phyloP scores from a whole-genome alignment of 2,113 vertebrate genomes.

The Pedionomus torquatus region DNA sequence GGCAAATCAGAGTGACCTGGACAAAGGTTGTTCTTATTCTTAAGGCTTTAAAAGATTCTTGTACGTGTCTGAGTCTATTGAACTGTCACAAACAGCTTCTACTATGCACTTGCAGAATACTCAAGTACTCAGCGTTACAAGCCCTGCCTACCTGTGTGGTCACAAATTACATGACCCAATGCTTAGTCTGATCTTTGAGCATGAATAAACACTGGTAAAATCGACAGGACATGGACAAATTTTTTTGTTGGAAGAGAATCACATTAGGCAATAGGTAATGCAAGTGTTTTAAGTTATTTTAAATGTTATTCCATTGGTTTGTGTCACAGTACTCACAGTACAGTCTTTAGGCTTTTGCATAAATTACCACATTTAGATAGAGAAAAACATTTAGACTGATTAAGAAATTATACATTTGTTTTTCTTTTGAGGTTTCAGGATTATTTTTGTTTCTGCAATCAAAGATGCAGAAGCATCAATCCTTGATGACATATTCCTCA shows the following conservation, averaged over 20 bases:
- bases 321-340: background rate
- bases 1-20: background rate
- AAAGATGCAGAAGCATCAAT: background rate
- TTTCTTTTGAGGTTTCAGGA: background rate
- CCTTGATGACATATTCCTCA: background rate
- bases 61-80: background rate
- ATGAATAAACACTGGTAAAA: background rate
- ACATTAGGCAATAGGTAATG: background rate
- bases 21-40: background rate
- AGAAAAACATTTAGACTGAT: background rate
- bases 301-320: background rate
- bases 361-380: background rate
- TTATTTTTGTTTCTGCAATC: background rate
- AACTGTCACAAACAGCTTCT: background rate
- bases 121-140: background rate
- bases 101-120: background rate
- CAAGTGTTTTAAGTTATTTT: background rate
- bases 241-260: background rate
- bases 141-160: background rate
- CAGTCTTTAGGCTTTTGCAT: background rate
- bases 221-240: background rate
- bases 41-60: background rate
- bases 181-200: background rate
- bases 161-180: background rate
- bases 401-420: background rate